Evolutionary conservation across 2,113 vertebrate genomes (phyloP).

Genomic region (Octodon degus): DNA sequence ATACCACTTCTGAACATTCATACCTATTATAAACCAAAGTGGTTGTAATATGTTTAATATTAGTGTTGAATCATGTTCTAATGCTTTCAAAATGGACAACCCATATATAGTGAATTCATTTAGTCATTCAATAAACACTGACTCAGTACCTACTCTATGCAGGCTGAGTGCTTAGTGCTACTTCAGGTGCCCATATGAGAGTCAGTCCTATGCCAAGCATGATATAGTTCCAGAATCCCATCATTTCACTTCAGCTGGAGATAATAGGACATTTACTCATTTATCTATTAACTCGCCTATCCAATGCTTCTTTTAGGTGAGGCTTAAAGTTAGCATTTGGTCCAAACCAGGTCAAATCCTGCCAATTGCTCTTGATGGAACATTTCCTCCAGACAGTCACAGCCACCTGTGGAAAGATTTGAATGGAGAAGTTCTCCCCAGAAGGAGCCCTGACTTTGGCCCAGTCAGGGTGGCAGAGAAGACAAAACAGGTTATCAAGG

Average conservation of each 20-base stretch:
- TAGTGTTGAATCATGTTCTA: not conserved
- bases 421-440: no score
- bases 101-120: not conserved
- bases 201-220: not conserved
- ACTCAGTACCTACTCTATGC: not conserved
- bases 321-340: not conserved
- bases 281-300: not conserved
- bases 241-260: not conserved
- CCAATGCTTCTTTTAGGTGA: not conserved
- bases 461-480: no score
- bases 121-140: not conserved
- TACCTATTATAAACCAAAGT: not conserved
- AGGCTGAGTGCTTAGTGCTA: not conserved
- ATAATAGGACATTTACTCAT: not conserved
- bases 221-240: not conserved
- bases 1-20: not conserved
- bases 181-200: not conserved
- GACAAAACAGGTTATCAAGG: not conserved
- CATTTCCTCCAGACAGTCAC: not conserved
- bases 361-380: not conserved
- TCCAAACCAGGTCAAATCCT: not conserved
- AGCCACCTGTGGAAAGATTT: not conserved
- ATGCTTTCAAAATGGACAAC: not conserved
- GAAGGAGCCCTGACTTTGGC: not conserved
- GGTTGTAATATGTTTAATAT: not conserved